A percentile compares a stretch with the other conserved stretches of the same genome.
Conservation (phyloP, 1,140 invertebrate species). For the Archegozetes longisetosus region DNA sequence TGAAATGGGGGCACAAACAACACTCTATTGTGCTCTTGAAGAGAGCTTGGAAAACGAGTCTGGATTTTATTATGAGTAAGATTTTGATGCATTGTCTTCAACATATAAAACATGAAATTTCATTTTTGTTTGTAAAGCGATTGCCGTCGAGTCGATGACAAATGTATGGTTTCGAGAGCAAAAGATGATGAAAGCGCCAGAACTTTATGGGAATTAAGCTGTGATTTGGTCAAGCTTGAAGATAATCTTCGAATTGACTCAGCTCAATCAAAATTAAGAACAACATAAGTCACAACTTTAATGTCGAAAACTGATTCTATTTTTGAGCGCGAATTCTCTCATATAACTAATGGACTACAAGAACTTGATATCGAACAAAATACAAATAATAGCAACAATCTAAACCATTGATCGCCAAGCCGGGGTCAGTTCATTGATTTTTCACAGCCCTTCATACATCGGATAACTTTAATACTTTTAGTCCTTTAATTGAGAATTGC, state of each 20-base stretch:
- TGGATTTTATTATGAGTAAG: constrained; percentile 11
- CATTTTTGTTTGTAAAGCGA: background rate
- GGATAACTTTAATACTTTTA: too few relatives aligned
- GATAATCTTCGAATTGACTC: background rate
- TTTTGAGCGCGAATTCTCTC: background rate
- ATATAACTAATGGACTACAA: background rate
- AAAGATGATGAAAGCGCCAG: constrained; percentile 35
- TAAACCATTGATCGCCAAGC: too few relatives aligned
- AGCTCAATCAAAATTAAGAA: background rate
- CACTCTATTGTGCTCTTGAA: constrained; percentile 49
- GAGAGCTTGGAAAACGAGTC: background rate
- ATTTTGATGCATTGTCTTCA: background rate
- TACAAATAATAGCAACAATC: background rate
- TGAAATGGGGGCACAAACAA: constrained; percentile 51
- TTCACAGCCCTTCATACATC: too few relatives aligned
- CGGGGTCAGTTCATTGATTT: too few relatives aligned
- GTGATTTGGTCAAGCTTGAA: background rate
- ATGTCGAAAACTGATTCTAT: background rate
- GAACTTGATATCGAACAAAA: background rate
- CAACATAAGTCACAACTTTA: background rate
- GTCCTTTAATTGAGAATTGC: too few relatives aligned
- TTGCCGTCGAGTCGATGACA: background rate
- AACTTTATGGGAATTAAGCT: constrained; percentile 51
- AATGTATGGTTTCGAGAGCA: constrained; percentile 25
- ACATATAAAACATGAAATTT: background rate